Evolutionary conservation across 2,797 vertebrate species (phyloP), one percentile per base, ranked within the genome.

Genomic region (Antrozous pallidus): DNA sequence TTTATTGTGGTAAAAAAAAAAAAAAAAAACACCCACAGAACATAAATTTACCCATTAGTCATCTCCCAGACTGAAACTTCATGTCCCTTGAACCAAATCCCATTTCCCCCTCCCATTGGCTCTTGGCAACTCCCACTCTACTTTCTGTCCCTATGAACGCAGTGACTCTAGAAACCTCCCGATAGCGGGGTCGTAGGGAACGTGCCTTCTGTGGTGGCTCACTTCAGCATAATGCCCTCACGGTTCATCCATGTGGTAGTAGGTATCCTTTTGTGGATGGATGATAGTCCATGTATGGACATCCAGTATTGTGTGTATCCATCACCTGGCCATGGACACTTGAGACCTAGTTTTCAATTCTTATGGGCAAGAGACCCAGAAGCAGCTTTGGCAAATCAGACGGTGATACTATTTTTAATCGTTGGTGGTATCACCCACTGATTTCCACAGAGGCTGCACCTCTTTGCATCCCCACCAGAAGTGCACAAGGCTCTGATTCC

Each of bases 141-240:
- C 47, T 65, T 42, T 63, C 77, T 4, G 10, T 9, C 67, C 65
- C 82, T 82, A 36, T 38, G 45, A 31, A 87, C 20, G 17, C n/a
- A 13, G 69, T 3, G 1, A 5, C 9, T 14, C 18, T 20, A 36
- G 61, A 40, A 40, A 31, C 16, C 4, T 75, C 51, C 24, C 1
- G 1, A 4, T 38, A 5, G 2, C 12, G 16, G 17, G 51, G 51
- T 71, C 7, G 1, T 1, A 45, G 0, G 22, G 17, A 14, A 14
- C 51, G n/a, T 58, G 40, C 61, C 18, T 49, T 84, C 22, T 45
- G 58, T 28, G 73, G 16, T 10, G 54, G 75, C 26, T 77, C 8
- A 9, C 54, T 71, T 91, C 69, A 67, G 69, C 38, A 42, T 31
- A 28, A 49, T 6, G 47, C 45, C 7, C 18, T 54, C 24, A n/a